Conservation (phyloP, 1,140 invertebrate species). For the Calliphora vicina region DNA sequence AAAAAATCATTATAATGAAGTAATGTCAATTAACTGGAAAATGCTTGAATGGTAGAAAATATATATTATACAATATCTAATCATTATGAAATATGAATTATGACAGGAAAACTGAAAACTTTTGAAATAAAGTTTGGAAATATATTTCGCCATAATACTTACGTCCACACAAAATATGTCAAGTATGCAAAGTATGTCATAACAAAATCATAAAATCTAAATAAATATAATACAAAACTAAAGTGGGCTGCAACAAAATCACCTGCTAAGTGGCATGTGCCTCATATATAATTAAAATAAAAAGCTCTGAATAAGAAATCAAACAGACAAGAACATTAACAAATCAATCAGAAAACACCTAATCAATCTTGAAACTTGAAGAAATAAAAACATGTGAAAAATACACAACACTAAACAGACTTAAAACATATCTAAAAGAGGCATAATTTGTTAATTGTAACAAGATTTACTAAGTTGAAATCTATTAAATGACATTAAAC, state of each 20-base stretch:
- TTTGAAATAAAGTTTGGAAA: too few species aligned
- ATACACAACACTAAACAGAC: too few species aligned
- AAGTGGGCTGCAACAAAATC: background rate
- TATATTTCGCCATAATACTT: too few species aligned
- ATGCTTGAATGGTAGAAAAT: too few species aligned
- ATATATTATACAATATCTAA: too few species aligned
- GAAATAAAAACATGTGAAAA: too few species aligned
- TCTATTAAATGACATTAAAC: background rate
- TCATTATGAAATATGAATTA: too few species aligned
- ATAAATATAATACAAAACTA: too few species aligned
- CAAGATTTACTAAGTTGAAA: background rate
- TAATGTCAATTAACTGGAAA: too few species aligned
- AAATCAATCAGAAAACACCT: background rate
- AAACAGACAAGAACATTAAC: background rate
- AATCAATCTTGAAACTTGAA: too few species aligned
- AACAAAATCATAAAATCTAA: background rate
- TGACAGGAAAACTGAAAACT: too few species aligned
- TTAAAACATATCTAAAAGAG: background rate
- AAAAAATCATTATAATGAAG: too few species aligned
- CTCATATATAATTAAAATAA: background rate
- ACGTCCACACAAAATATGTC: background rate
- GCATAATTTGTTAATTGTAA: background rate
- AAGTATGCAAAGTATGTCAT: background rate
- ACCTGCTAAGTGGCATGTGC: background rate
- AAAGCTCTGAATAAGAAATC: background rate